These are phyloP conservation scores for Prunella himalayana DNA, from an alignment of 2,113 vertebrate species.

Conservation along the genomic window DNA sequence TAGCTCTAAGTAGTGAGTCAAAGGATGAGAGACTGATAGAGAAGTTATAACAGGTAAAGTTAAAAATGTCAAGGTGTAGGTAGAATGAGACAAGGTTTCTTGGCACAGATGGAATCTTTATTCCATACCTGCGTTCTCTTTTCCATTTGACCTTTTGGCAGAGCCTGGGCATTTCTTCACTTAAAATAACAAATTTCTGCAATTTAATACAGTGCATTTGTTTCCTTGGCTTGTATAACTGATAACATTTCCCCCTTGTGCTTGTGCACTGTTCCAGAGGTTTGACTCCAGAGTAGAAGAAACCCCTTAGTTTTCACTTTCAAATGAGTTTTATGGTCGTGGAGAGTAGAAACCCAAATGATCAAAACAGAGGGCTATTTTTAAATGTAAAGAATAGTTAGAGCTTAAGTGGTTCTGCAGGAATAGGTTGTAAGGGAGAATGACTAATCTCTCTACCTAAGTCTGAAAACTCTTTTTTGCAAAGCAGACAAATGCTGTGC, in stretches of 20 bases:
- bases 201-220: not conserved
- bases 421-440: not conserved
- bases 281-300: not conserved
- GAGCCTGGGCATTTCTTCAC: not conserved
- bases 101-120: not conserved
- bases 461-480: not conserved
- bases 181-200: not conserved
- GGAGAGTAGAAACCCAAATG: not conserved
- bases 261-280: not conserved
- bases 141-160: not conserved
- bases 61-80: not conserved
- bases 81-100: not conserved
- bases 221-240: not conserved
- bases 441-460: not conserved
- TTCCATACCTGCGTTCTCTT: not conserved
- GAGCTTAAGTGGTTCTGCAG: not conserved
- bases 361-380: conserved; percentile 6
- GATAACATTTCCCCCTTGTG: not conserved
- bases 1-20: not conserved
- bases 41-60: not conserved
- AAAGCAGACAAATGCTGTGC: not conserved
- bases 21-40: not conserved
- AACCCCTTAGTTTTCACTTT: not conserved
- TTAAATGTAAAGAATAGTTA: not conserved
- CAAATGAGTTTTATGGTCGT: not conserved